Conservation (phyloP, 2,888 invertebrate genomes). For the Ypsolopha sequella region DNA sequence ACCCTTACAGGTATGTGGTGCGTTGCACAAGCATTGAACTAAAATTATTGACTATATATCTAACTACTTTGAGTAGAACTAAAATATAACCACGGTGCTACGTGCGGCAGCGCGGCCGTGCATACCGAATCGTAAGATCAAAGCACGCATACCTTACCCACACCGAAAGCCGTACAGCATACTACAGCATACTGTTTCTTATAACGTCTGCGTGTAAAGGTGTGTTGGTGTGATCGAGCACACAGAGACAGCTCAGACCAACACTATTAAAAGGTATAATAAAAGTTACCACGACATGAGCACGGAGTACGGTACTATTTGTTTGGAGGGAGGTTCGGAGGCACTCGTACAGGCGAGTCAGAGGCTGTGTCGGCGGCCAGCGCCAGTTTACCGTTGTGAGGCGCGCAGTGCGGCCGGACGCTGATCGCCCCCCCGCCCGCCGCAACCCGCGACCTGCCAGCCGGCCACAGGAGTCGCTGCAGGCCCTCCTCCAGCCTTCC, state of each 20-base stretch:
- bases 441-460: conserved; percentile 58
- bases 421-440: conserved; percentile 10
- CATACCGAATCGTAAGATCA: conserved; percentile 70
- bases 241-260: conserved; percentile 36
- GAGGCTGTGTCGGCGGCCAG: conserved; percentile 59
- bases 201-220: conserved; percentile 20
- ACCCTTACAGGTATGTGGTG: conserved; percentile 15
- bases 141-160: conserved; percentile 68
- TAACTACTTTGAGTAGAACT: conserved; percentile 35
- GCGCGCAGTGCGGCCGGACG: conserved; percentile 69
- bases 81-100: conserved; percentile 57
- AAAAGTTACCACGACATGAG: conserved; percentile 64
- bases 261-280: conserved; percentile 60
- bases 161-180: conserved; percentile 8
- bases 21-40: conserved; percentile 63
- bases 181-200: background rate
- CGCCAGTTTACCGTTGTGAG: conserved; percentile 70
- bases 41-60: conserved; percentile 58
- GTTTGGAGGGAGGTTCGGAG: conserved; percentile 66
- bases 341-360: conserved; percentile 63
- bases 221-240: conserved; percentile 36
- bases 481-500: conserved; percentile 28
- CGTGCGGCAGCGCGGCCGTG: conserved; percentile 63
- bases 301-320: conserved; percentile 67
- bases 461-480: conserved; percentile 32